Evolutionary conservation across 2,113 vertebrate species (phyloP), one percentile per base, ranked within the genome.

Genomic region (Natator depressus): DNA sequence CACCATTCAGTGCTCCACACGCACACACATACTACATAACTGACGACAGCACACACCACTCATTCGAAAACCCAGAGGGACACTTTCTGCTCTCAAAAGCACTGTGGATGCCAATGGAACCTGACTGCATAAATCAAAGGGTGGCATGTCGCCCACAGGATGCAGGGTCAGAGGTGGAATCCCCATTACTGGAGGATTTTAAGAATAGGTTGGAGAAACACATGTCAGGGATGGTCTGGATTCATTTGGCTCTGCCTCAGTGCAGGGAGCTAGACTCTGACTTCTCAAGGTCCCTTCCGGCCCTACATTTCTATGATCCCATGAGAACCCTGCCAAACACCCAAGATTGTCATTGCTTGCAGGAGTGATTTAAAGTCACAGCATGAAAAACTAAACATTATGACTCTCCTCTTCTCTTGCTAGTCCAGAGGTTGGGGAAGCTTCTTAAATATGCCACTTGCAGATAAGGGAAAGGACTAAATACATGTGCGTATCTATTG

Each of bases 321-420:
- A n/a, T 19, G 19, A 69, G n/a, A 85, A 27, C 25, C 76, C 86
- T 88, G 53, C 35, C n/a, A 92, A 13, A 54, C n/a, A 88, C 42
- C 38, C 65, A 88, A 93, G 31, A n/a, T 47, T 81, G 84, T 87
- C 42, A 89, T 95, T n/a, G n/a, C n/a, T n/a, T n/a, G n/a, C n/a
- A n/a, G n/a, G n/a, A n/a, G n/a, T n/a, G n/a, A n/a, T n/a, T n/a
- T n/a, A n/a, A 94, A 96, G 79, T 19, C 50, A 87, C 12, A 20
- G 53, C 84, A 79, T 65, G 54, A 59, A 85, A 95, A 94, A n/a
- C 75, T 84, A 86, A 95, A 88, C 27, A 42, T 76, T 76, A 89
- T n/a, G 38, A 24, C 7, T 92, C 69, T 51, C 46, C 38, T 69
- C 27, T 85, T 89, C 82, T 86, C 78, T 90, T 62, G 35, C 82